Percentiles rank a stretch among this genome's conserved stretches.
Evolutionary conservation across 2,888 invertebrate genomes (phyloP).

Genomic region (Drosophila colorata): DNA sequence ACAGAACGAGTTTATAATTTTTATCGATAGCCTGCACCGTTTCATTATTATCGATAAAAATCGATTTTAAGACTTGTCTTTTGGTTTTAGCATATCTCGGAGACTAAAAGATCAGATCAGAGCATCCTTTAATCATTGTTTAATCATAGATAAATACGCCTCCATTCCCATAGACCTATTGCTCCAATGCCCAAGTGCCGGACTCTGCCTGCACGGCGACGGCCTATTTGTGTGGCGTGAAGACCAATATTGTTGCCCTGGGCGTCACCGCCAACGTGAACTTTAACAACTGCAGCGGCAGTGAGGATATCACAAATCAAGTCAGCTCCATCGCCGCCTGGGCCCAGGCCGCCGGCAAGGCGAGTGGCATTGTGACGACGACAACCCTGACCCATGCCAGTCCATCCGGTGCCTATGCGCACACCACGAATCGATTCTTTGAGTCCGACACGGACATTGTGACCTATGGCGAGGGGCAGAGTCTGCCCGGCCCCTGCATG

Average conservation of each 20-base stretch:
- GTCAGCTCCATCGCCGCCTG: conserved; percentile 89
- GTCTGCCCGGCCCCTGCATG: conserved; percentile 86
- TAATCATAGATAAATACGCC: neutral
- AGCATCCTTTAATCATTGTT: too few relatives aligned
- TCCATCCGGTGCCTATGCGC: conserved; percentile 90
- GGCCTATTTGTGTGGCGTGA: conserved; percentile 62
- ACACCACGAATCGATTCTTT: conserved; percentile 89
- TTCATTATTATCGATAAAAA: too few relatives aligned
- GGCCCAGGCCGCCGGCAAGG: conserved; percentile 89
- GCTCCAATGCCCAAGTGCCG: conserved; percentile 64
- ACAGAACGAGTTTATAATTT: too few relatives aligned
- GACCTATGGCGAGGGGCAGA: conserved; percentile 78
- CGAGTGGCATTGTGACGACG: conserved; percentile 90
- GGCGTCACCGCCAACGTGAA: conserved; percentile 89
- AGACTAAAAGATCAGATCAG: too few relatives aligned
- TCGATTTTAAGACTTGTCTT: too few relatives aligned
- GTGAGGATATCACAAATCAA: conserved; percentile 86
- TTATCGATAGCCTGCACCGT: too few relatives aligned
- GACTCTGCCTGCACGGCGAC: conserved; percentile 69
- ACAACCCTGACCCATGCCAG: conserved; percentile 92
- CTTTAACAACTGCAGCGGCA: conserved; percentile 88
- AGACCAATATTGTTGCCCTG: conserved; percentile 86
- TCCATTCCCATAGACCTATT: conserved; percentile 47
- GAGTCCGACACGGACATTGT: conserved; percentile 88
- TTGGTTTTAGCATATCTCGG: too few relatives aligned